These are phyloP conservation scores for Aphodius sticticus DNA, from an alignment of 2,888 invertebrate species.

Conservation along the genomic window DNA sequence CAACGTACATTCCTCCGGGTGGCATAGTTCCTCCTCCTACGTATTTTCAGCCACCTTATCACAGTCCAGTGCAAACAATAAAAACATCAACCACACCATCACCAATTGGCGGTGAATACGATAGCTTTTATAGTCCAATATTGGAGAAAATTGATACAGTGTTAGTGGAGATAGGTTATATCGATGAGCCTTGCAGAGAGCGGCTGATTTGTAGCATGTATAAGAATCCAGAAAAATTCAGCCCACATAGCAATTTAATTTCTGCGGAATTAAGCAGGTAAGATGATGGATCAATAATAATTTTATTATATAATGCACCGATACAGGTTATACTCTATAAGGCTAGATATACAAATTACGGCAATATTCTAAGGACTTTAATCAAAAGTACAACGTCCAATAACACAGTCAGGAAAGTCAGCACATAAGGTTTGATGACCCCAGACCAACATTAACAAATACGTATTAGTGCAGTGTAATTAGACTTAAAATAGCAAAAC, in stretches of 20 bases:
- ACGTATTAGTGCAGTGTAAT: neutral
- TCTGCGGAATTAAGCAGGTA: conserved; percentile 90
- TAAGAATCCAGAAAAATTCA: conserved; percentile 80
- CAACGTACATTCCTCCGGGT: conserved; percentile 16
- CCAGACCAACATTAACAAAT: neutral
- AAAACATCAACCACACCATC: conserved; percentile 32
- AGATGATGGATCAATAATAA: conserved; percentile 52
- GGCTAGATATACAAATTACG: neutral
- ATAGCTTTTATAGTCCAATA: conserved; percentile 80
- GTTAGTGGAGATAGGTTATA: conserved; percentile 73
- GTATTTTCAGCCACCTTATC: conserved; percentile 21
- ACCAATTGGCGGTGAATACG: conserved; percentile 51
- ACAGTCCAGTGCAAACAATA: conserved; percentile 29
- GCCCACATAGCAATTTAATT: conserved; percentile 86
- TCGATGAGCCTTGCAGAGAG: conserved; percentile 77
- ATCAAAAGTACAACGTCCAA: neutral
- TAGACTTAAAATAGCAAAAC: neutral
- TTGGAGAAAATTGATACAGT: conserved; percentile 80
- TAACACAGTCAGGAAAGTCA: no score
- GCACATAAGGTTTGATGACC: no score
- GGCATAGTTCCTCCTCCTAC: conserved; percentile 29
- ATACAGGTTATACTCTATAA: no score
- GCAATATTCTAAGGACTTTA: conserved; percentile 7
- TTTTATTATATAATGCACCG: no score
- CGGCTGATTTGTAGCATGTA: conserved; percentile 86